phyloP scores from a whole-genome alignment of 1,140 invertebrate species.

The Arctopsyche grandis region DNA sequence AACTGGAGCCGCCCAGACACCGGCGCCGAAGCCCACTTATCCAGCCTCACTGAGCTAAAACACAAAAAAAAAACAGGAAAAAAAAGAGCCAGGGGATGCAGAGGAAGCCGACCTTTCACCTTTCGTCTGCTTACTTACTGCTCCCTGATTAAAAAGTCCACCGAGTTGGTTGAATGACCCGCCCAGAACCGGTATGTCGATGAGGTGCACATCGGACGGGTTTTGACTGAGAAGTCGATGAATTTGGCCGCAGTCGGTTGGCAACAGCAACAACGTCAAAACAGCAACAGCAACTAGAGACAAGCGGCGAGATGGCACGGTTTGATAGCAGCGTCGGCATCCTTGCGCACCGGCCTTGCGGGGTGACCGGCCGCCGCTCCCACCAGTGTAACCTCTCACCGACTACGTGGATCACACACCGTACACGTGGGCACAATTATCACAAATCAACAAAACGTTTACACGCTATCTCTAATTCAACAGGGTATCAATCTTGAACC shows the following conservation, averaged over 20 bases:
- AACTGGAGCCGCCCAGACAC: neutral
- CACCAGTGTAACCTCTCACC: constrained; percentile 22
- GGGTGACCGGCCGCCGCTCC: constrained; percentile 27
- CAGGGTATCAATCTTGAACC: no score
- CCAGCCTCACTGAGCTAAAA: neutral
- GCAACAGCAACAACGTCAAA: neutral
- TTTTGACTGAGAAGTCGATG: neutral
- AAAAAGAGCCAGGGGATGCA: neutral
- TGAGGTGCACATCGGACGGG: neutral
- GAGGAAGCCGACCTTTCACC: neutral
- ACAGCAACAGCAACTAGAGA: neutral
- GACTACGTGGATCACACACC: neutral
- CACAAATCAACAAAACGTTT: neutral
- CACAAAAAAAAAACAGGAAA: neutral
- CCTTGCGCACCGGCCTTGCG: constrained; percentile 36
- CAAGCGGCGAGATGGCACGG: neutral
- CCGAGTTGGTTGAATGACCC: neutral
- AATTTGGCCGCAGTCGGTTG: neutral
- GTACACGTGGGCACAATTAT: neutral
- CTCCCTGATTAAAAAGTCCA: neutral
- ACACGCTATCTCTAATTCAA: no score
- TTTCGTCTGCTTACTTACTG: neutral
- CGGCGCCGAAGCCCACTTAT: no score
- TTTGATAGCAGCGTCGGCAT: constrained; percentile 23
- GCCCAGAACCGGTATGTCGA: neutral